Evolutionary conservation across 2,797 vertebrate species (phyloP).

Genomic region (Podargus strigoides): DNA sequence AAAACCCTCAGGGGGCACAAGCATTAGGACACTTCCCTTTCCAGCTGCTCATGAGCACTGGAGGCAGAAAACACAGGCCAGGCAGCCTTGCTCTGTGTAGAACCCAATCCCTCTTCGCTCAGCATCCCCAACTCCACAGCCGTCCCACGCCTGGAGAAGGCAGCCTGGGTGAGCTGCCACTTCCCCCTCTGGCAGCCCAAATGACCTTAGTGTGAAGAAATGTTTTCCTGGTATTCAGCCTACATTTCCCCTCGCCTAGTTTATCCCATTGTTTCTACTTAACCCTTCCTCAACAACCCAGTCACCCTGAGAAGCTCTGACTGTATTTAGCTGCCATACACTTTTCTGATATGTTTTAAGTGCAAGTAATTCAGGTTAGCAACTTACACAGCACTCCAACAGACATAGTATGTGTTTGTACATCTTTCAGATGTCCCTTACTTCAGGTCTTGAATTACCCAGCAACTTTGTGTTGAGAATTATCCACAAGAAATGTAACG

Average conservation of each 20-base stretch:
- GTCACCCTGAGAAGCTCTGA: neutral
- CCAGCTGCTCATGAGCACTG: accelerated
- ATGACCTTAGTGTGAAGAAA: conserved; percentile 25
- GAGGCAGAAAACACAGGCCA: neutral
- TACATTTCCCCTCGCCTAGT: neutral
- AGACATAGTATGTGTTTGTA: accelerated
- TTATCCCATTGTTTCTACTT: conserved; percentile 27
- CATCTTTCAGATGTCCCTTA: neutral
- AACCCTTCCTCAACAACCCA: neutral
- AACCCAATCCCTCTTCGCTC: neutral
- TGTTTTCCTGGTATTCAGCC: conserved; percentile 47
- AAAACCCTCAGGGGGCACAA: neutral
- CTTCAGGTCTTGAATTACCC: neutral
- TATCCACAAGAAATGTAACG: neutral
- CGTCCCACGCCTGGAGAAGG: accelerated
- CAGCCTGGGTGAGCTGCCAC: neutral
- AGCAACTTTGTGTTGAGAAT: neutral
- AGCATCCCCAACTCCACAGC: neutral
- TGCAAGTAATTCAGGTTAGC: neutral
- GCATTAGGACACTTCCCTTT: neutral
- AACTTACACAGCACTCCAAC: accelerated
- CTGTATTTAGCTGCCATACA: neutral
- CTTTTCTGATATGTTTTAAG: neutral
- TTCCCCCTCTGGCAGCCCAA: neutral
- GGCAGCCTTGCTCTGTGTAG: neutral